These are phyloP conservation scores for Rhinolophus ferrumequinum DNA, from an alignment of 2,113 vertebrate species.

Conservation along the genomic window DNA sequence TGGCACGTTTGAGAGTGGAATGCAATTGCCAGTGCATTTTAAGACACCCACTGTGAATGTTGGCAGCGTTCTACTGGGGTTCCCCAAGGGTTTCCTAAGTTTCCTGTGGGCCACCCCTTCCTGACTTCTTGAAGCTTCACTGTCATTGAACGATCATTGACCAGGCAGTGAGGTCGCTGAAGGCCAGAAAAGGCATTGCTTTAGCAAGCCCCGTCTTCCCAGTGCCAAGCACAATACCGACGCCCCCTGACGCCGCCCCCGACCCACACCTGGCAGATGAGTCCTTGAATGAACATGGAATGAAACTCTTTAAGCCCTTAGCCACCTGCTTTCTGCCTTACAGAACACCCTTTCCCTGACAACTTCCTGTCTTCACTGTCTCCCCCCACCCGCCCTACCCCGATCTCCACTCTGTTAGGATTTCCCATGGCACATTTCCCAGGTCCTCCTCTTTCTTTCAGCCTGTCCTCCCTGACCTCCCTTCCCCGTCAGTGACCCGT, in stretches of 20 bases:
- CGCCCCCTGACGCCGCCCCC: neutral
- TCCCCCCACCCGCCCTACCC: neutral
- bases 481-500: slow-evolving; percentile 50
- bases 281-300: slow-evolving; percentile 24
- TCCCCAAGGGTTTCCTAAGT: neutral
- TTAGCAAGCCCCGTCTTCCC: neutral
- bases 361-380: neutral
- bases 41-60: neutral
- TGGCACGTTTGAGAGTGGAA: neutral
- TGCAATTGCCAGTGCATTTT: neutral
- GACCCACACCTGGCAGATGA: neutral
- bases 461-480: slow-evolving; percentile 49
- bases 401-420: neutral
- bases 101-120: neutral
- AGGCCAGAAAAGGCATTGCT: neutral
- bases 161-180: neutral
- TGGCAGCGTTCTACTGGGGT: neutral
- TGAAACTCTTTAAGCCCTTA: neutral
- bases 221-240: neutral
- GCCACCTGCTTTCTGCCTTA: neutral
- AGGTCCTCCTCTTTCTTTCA: neutral
- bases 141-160: neutral
- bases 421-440: slow-evolving; percentile 65
- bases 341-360: neutral
- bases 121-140: neutral